phyloP scores from a whole-genome alignment of 2,888 invertebrate genomes.

The Oligia strigilis region DNA sequence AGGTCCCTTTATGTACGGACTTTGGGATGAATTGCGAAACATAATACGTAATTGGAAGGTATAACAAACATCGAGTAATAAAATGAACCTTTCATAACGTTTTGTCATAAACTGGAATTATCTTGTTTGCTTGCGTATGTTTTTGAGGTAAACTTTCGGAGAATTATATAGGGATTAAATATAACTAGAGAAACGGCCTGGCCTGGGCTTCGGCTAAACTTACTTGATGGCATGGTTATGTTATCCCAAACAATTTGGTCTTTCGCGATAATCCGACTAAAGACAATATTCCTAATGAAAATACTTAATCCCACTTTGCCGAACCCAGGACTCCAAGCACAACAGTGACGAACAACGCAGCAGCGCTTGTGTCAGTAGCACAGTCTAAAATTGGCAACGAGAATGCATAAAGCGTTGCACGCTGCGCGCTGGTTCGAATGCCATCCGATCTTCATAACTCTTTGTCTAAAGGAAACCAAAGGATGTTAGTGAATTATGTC shows the following conservation, averaged over 20 bases:
- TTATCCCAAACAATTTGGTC: neutral
- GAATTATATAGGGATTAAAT: no score
- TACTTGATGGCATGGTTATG: neutral
- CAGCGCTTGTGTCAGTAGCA: neutral
- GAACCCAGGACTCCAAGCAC: neutral
- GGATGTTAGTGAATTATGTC: conserved; percentile 25
- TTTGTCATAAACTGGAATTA: neutral
- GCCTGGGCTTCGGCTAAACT: neutral
- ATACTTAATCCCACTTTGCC: neutral
- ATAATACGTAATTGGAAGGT: neutral
- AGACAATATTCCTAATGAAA: neutral
- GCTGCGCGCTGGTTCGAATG: neutral
- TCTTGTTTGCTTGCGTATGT: neutral
- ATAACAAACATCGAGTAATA: conserved; percentile 13
- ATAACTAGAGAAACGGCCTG: no score
- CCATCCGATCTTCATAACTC: neutral
- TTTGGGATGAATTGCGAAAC: conserved; percentile 11
- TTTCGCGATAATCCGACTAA: neutral
- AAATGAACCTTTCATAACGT: conserved; percentile 1
- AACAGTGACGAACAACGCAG: neutral
- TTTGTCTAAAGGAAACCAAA: neutral
- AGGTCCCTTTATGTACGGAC: conserved; percentile 8
- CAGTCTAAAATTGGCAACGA: neutral
- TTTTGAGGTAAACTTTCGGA: neutral
- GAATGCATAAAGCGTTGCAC: neutral